Evolutionary conservation across 2,113 vertebrate species (phyloP), one percentile per base, ranked within the genome.

Genomic region (Onychorhynchus coronatus): DNA sequence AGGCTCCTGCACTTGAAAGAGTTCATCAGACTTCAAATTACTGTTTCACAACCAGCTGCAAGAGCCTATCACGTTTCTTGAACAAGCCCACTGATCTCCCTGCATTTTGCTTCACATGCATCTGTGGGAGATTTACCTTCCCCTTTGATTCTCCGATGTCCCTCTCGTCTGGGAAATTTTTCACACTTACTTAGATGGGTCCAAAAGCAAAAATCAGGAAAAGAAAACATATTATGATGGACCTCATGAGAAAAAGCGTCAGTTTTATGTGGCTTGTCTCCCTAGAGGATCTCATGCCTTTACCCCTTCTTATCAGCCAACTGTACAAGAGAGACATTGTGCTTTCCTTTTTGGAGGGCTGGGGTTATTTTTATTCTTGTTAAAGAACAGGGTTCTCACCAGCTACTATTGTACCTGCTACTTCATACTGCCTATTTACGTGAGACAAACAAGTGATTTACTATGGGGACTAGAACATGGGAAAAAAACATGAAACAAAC

Each of bases 21-120:
- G 97, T 98, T 98, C 97, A 98, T 97, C 98, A 98, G 97, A 97
- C 97, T 97, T 96, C 95, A 97, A 94, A 96, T 97, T 93, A 91
- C 97, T 94, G 96, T 96, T 98, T 97, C 96, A 98, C 97, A 98
- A 96, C 59, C 53, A 24, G 96, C 96, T 97, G 92, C 95, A 93
- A 96, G 87, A 6, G 33, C 92, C 93, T 91, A 95, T 62, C 78
- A 44, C 52, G 28, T 23, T 97, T 94, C 93, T 80, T 95, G 86
- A 67, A 92, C 91, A 47, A 91, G 35, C 65, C 20, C 5, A 94
- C 49, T 46, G 88, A 88, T 77, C 41, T 95, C 86, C 61, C 72
- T 76, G 52, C 46, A 9, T 91, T 93, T 92, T 33, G 61, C 47
- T 90, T 79, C 70, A 56, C 39, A 16, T 8, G 7, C 18, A 31